phyloP scores from a whole-genome alignment of 2,888 invertebrate species.

The Alentia gelatinosa region DNA sequence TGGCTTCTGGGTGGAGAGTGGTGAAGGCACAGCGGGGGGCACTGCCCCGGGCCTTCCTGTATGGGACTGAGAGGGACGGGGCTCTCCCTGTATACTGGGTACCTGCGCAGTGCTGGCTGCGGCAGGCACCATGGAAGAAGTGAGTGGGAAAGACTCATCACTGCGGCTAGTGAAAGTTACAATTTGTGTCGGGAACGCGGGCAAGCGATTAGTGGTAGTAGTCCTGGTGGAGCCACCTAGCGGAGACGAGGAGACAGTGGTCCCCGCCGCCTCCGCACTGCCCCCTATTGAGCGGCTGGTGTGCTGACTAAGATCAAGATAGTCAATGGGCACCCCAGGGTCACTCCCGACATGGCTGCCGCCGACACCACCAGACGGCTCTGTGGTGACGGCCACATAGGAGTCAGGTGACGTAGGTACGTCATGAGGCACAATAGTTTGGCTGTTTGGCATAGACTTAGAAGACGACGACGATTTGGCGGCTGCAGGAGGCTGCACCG shows the following conservation, averaged over 20 bases:
- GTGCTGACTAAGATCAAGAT: too few species aligned
- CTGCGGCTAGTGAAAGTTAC: neutral
- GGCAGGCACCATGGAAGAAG: neutral
- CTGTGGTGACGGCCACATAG: neutral
- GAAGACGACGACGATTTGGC: neutral
- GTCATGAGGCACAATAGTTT: neutral
- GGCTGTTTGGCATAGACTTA: neutral
- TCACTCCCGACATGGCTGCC: neutral
- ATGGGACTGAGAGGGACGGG: neutral
- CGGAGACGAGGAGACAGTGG: neutral
- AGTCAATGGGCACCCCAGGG: too few species aligned
- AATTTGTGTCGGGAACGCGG: too few species aligned
- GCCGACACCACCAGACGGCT: neutral
- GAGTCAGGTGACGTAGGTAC: neutral
- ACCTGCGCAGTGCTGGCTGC: neutral
- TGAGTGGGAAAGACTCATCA: neutral
- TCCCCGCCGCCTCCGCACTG: neutral
- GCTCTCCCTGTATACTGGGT: neutral
- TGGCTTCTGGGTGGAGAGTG: neutral
- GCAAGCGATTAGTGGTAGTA: neutral
- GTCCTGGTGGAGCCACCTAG: neutral
- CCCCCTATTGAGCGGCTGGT: too few species aligned
- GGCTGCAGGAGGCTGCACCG: neutral
- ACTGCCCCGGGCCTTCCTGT: neutral
- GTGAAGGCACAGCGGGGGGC: neutral